A percentile compares a stretch with the other conserved stretches of the same genome.
phyloP scores from a whole-genome alignment of 2,797 vertebrate genomes.

The Microcaecilia unicolor region DNA sequence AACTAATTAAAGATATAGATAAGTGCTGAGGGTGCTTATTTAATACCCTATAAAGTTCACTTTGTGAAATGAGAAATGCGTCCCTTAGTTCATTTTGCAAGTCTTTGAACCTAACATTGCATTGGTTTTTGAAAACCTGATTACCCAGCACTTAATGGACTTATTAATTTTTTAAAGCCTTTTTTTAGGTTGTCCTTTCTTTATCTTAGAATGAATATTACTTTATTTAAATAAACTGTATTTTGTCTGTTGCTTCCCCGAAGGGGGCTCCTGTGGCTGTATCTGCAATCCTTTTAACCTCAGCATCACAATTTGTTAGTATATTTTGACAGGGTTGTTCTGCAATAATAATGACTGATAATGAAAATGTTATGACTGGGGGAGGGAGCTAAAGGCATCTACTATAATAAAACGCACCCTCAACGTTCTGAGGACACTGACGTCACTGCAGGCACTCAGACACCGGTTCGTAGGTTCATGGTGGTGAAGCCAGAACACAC shows the following conservation, averaged over 20 bases:
- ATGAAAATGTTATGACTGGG: too few species aligned
- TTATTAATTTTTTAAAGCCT: conserved; percentile 16
- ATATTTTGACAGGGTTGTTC: too few species aligned
- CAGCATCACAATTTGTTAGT: too few species aligned
- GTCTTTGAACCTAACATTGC: conserved; percentile 16
- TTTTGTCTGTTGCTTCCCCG: not conserved
- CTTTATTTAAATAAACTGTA: too few species aligned
- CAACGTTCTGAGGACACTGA: too few species aligned
- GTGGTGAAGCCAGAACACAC: too few species aligned
- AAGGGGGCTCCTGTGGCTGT: not conserved
- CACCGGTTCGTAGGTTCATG: too few species aligned
- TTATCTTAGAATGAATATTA: conserved; percentile 18
- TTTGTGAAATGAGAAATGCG: conserved; percentile 47
- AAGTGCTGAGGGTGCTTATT: conserved; percentile 64
- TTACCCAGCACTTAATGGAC: conserved; percentile 38
- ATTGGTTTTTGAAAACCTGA: conserved; percentile 30
- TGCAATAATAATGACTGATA: too few species aligned
- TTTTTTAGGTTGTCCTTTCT: conserved; percentile 37
- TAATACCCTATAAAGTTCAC: conserved; percentile 58
- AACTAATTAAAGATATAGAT: conserved; percentile 78
- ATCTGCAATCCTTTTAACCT: too few species aligned
- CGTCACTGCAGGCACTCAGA: too few species aligned
- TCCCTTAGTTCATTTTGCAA: conserved; percentile 23
- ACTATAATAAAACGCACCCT: too few species aligned
- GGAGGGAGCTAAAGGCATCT: too few species aligned